phyloP scores from a whole-genome alignment of 2,797 vertebrate genomes.

The Loriculus beryllinus region DNA sequence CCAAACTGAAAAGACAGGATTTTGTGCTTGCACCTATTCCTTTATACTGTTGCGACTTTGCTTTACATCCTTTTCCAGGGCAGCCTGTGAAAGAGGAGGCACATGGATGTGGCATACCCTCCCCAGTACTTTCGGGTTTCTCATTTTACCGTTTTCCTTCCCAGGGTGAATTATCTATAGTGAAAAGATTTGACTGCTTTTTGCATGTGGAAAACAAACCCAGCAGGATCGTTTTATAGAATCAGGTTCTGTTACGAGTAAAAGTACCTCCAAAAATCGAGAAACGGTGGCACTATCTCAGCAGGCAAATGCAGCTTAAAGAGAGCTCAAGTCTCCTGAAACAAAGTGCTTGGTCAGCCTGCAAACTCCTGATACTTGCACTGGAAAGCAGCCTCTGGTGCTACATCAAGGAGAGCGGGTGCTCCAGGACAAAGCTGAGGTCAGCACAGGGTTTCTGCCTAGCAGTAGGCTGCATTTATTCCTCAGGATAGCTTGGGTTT shows the following conservation, averaged over 20 bases:
- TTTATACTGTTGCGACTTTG: neutral
- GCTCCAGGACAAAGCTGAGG: conserved; percentile 19
- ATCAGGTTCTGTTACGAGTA: neutral
- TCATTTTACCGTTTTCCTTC: neutral
- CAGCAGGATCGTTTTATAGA: neutral
- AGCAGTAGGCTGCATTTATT: neutral
- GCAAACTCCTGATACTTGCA: neutral
- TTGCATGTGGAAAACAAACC: neutral
- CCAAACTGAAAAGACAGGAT: neutral
- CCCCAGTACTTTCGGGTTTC: neutral
- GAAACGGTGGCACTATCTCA: neutral
- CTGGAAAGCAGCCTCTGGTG: neutral
- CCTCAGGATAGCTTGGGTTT: conserved; percentile 13
- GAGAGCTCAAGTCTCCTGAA: neutral
- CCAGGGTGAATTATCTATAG: neutral
- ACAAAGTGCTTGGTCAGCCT: neutral
- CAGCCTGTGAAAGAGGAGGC: neutral
- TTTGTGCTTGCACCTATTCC: neutral
- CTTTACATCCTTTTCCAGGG: neutral
- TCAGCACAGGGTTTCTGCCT: neutral
- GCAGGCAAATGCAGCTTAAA: neutral
- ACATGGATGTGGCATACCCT: neutral
- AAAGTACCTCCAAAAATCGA: neutral
- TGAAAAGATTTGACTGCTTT: neutral
- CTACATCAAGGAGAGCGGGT: neutral